A percentile compares a stretch with the other conserved stretches of the same genome.
phyloP scores from a whole-genome alignment of 2,113 vertebrate genomes.

The Larimichthys crocea region DNA sequence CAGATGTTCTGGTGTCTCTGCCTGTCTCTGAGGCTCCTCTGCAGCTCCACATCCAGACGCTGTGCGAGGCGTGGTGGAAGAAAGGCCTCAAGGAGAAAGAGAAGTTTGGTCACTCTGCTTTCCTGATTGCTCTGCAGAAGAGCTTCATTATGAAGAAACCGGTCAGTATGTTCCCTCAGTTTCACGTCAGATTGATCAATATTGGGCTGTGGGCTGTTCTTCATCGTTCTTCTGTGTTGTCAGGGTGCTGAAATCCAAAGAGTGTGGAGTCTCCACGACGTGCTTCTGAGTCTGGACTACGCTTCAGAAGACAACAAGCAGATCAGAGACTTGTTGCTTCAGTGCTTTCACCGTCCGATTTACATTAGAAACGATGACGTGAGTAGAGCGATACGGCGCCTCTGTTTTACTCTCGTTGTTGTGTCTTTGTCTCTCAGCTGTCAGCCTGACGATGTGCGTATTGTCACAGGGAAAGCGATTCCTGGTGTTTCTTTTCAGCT shows the following conservation, averaged over 20 bases:
- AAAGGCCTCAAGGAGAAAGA: constrained; percentile 90
- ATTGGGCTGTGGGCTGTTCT: not conserved
- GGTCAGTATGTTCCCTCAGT: constrained; percentile 73
- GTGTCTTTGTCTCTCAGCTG: constrained; percentile 7
- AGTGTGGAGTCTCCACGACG: constrained; percentile 87
- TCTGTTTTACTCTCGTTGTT: not conserved
- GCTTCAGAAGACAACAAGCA: constrained; percentile 87
- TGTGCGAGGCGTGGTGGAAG: constrained; percentile 93
- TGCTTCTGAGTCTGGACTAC: constrained; percentile 88
- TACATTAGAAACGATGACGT: constrained; percentile 92
- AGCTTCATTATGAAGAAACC: constrained; percentile 84
- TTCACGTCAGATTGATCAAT: not conserved
- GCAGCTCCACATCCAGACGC: constrained; percentile 76
- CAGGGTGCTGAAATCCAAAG: constrained; percentile 87
- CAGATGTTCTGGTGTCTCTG: constrained; percentile 86
- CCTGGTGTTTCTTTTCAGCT: constrained; percentile 93
- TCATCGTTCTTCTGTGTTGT: constrained; percentile 7
- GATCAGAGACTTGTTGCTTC: constrained; percentile 88
- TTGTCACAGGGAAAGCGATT: constrained; percentile 91
- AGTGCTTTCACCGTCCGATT: constrained; percentile 87
- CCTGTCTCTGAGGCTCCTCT: constrained; percentile 83
- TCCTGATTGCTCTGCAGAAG: constrained; percentile 87
- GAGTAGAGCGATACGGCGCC: constrained; percentile 24
- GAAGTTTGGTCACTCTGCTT: constrained; percentile 88
- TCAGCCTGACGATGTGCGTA: constrained; percentile 39